phyloP scores from a whole-genome alignment of 2,797 vertebrate species.

The Sternarchorhynchus goeldii region DNA sequence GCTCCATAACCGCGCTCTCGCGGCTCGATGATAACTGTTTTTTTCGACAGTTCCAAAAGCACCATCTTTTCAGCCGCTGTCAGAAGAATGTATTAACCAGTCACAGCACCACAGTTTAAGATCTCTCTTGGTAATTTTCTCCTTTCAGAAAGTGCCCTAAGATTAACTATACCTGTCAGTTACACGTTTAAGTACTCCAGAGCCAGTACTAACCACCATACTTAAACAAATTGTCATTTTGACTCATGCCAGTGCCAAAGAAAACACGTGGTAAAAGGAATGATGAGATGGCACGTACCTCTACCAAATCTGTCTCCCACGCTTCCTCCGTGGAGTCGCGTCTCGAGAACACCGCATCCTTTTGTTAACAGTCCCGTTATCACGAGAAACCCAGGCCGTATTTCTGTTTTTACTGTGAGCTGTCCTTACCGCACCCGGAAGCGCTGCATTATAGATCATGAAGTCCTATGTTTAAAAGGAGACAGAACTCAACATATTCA shows the following conservation, averaged over 20 bases:
- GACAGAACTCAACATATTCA: slow-evolving; percentile 6
- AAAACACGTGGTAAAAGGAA: slow-evolving; percentile 41
- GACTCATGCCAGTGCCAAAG: slow-evolving; percentile 45
- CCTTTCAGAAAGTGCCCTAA: slow-evolving; percentile 37
- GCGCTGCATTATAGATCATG: slow-evolving; percentile 3
- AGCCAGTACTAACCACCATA: slow-evolving; percentile 44
- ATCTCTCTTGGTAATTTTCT: slow-evolving; percentile 42
- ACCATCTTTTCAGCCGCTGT: slow-evolving; percentile 39
- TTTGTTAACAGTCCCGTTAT: slow-evolving; percentile 14
- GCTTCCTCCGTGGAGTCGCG: slow-evolving; percentile 6
- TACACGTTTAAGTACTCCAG: slow-evolving; percentile 48
- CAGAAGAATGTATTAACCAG: slow-evolving; percentile 44
- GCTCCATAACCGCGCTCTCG: slow-evolving; percentile 28
- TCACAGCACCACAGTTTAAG: slow-evolving; percentile 33
- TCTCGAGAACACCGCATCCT: slow-evolving; percentile 1
- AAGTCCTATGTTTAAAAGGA: slow-evolving; percentile 6
- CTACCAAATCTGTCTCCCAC: neutral
- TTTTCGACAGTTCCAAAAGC: slow-evolving; percentile 46
- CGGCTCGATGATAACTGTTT: slow-evolving; percentile 39
- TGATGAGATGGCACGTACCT: slow-evolving; percentile 31
- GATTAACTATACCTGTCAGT: slow-evolving; percentile 55
- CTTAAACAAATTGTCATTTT: slow-evolving; percentile 55
- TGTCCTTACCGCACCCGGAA: slow-evolving; percentile 4
- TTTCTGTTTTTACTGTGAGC: slow-evolving; percentile 3
- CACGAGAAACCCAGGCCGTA: neutral